These are phyloP conservation scores for Scytalopus superciliaris DNA, from an alignment of 2,113 vertebrate genomes.

Conservation along the genomic window DNA sequence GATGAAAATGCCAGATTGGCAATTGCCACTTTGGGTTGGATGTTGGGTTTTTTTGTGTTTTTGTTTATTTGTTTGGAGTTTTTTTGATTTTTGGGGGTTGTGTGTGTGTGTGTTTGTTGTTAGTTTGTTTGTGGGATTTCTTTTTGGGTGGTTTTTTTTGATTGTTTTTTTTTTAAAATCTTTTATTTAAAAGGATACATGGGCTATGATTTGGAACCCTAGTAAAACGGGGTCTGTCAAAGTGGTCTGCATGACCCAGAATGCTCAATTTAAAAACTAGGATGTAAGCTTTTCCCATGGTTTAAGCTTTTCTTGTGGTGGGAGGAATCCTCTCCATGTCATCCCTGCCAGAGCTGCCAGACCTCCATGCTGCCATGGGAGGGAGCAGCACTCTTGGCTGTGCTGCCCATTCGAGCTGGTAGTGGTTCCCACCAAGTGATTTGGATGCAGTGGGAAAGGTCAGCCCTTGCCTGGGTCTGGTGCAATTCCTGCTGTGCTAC, in stretches of 20 bases:
- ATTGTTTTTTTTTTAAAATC: background rate
- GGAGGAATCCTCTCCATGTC: background rate
- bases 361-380: background rate
- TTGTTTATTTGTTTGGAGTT: background rate
- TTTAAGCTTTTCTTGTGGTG: background rate
- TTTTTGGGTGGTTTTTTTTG: no score
- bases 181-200: background rate
- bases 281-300: background rate
- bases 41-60: background rate
- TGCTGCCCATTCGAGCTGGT: accelerated
- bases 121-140: background rate
- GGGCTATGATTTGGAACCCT: background rate
- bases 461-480: background rate
- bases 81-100: background rate
- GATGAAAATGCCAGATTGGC: background rate
- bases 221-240: background rate
- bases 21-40: background rate
- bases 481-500: background rate
- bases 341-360: background rate
- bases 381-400: background rate
- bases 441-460: background rate
- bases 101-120: background rate
- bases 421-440: background rate
- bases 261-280: background rate
- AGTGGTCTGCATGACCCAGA: background rate